Conservation (phyloP, 2,888 invertebrate genomes). For the Cheilosia pagana region DNA sequence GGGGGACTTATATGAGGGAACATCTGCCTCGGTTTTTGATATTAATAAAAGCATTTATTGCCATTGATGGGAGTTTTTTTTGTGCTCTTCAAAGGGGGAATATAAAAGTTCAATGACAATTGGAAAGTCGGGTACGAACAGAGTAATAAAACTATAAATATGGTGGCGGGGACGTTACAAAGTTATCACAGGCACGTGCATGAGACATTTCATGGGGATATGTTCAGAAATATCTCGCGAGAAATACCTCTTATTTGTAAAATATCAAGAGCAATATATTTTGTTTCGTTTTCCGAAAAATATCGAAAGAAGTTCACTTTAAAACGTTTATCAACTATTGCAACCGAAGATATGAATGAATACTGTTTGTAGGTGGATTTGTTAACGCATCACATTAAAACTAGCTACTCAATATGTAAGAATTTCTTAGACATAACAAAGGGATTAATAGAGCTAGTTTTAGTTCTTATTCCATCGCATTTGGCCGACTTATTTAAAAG, state of each 20-base stretch:
- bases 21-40: constrained; percentile 54
- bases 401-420: background rate
- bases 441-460: no score
- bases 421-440: background rate
- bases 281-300: no score
- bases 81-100: background rate
- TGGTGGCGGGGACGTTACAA: background rate
- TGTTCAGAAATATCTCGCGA: background rate
- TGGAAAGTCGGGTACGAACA: constrained; percentile 49
- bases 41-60: constrained; percentile 17
- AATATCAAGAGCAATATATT: no score
- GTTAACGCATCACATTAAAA: no score
- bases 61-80: background rate
- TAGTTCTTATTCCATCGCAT: background rate
- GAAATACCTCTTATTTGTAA: background rate
- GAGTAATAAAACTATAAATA: constrained; percentile 19
- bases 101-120: constrained; percentile 41
- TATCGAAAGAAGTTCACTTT: background rate
- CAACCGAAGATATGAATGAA: no score
- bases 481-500: background rate
- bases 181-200: constrained; percentile 13
- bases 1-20: constrained; percentile 50
- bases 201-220: background rate
- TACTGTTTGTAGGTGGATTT: background rate
- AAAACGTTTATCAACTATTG: no score